These are phyloP conservation scores for Drosophila anomelani DNA, from an alignment of 2,888 invertebrate genomes.

Conservation along the genomic window DNA sequence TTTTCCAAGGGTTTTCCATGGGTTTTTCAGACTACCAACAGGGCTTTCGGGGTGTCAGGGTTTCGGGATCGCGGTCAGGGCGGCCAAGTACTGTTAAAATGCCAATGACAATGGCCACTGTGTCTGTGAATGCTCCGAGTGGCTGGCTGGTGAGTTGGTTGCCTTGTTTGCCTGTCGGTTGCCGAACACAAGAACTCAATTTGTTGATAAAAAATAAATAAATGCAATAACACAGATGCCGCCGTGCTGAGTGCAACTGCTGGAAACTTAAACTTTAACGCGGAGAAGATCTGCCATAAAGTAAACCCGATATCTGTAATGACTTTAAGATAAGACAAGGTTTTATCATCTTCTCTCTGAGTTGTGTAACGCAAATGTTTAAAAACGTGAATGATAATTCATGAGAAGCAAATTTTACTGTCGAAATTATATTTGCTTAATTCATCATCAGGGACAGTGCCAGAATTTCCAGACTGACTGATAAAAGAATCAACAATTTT, in stretches of 20 bases:
- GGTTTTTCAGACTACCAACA: not conserved
- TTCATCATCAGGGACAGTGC: constrained; percentile 9
- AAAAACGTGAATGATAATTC: constrained; percentile 19
- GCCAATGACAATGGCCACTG: constrained; percentile 37
- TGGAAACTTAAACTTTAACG: constrained; percentile 12
- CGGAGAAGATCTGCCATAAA: constrained; percentile 14
- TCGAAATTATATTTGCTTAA: constrained; percentile 2
- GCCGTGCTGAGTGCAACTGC: not conserved
- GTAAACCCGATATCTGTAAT: constrained; percentile 1
- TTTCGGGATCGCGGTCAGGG: constrained; percentile 31
- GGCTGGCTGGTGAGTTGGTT: constrained; percentile 6
- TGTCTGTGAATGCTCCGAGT: constrained; percentile 33
- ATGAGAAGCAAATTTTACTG: not conserved
- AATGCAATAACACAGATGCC: constrained; percentile 3
- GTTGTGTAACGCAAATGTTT: constrained; percentile 12
- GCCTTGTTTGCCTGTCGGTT: constrained; percentile 27
- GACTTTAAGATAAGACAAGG: constrained; percentile 11
- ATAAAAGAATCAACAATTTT: not conserved
- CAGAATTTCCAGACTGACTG: not conserved
- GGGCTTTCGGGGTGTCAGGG: constrained; percentile 6
- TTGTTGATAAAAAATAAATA: constrained; percentile 59
- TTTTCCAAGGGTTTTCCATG: constrained; percentile 8
- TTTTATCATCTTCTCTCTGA: not conserved
- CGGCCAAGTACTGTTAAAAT: constrained; percentile 22
- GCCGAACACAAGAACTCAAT: constrained; percentile 69